Base-by-base conservation (phyloP, 2,113 vertebrate species). In the Tachycineta bicolor region DNA sequence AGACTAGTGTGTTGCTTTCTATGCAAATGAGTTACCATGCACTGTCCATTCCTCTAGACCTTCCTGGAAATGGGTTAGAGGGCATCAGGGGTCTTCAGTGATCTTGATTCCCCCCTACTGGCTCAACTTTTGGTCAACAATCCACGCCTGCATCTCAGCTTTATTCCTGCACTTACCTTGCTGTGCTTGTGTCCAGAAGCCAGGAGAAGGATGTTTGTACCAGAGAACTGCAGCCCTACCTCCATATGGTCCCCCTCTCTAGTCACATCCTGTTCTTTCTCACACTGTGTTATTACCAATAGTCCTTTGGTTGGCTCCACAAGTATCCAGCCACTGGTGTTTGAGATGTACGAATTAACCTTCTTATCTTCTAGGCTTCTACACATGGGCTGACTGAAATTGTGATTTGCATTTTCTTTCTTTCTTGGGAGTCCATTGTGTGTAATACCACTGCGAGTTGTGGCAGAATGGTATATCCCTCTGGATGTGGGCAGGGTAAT, bases 21-120 rank as follows among this genome's bases (percentile, higher is more conserved):
- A 10, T 63, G 34, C 25, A 62, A 55, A 55, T 55, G 83, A 69
- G 25, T 21, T 62, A 8, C 18, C 24, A 41, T 69, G 11, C 14
- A 31, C 8, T 37, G 22, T 56, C 34, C 14, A 3, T 63, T 90
- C 41, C 19, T 76, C 47, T 55, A 43, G 18, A 69, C 5, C 10
- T 49, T 69, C 63, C 12, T 76, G 52, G 19, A 67, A 81, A 19
- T 44, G 41, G 5, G 34, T 23, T 62, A 25, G 34, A 55, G 21
- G 22, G 2, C 34, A 19, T 69, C 1, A 0, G 8, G 6, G 3
- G 4, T 31, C 41, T 55, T 49, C 33, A 6, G 10, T 62, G 47
- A 31, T 69, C 25, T 62, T 76, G 70, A 31, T 62, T 10, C 25
- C 8, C 6, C 4, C 2, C 13, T 22, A 3, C 10, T 18, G 8